phyloP scores from a whole-genome alignment of 2,797 vertebrate species.

The Myotis vivesi region DNA sequence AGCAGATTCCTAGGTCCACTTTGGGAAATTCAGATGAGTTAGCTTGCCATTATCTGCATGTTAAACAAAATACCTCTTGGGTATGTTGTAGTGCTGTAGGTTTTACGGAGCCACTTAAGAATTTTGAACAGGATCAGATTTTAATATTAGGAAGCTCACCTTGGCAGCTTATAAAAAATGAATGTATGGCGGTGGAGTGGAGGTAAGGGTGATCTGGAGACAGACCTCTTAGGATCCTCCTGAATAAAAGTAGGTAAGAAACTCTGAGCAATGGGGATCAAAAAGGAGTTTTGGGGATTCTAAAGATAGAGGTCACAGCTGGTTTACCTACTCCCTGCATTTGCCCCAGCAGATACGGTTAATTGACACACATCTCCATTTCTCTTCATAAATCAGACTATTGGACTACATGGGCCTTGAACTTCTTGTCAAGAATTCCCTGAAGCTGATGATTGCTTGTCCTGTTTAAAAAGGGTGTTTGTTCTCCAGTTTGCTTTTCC shows the following conservation, averaged over 20 bases:
- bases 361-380: not conserved
- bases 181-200: not conserved
- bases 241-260: not conserved
- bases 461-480: not conserved
- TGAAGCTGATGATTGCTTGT: not conserved
- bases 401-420: not conserved
- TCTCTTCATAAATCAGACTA: not conserved
- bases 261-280: not conserved
- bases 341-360: not conserved
- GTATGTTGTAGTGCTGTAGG: not conserved
- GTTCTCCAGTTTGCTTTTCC: not conserved
- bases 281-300: not conserved
- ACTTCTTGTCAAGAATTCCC: not conserved
- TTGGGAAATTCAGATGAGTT: not conserved
- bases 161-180: not conserved
- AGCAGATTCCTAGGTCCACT: not conserved
- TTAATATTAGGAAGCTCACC: not conserved
- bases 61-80: not conserved
- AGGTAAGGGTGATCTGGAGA: not conserved
- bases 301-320: not conserved
- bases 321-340: not conserved
- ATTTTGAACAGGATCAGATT: not conserved
- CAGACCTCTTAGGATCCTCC: not conserved
- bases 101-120: not conserved
- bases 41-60: not conserved